Conservation (phyloP, 1,140 invertebrate species). For the Brachionus angularis region DNA sequence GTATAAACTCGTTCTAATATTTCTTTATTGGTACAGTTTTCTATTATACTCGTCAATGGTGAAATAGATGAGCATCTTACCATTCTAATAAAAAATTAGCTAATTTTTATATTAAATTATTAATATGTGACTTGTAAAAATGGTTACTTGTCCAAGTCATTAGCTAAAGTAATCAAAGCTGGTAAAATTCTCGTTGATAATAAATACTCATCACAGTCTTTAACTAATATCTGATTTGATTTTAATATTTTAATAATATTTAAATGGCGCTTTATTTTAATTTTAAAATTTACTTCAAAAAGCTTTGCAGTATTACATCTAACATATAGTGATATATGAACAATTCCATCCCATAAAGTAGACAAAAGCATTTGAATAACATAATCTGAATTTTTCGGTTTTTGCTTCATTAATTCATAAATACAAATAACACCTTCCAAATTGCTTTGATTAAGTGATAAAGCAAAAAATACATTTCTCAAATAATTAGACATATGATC, state of each 20-base stretch:
- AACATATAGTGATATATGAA: slow-evolving; percentile 65
- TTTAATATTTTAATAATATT: too few relatives aligned
- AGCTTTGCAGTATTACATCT: slow-evolving; percentile 63
- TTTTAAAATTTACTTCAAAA: slow-evolving; percentile 60
- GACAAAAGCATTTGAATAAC: slow-evolving; percentile 63
- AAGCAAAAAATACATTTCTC: slow-evolving; percentile 39
- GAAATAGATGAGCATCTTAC: slow-evolving; percentile 17
- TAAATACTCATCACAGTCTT: slow-evolving; percentile 62
- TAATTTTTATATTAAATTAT: slow-evolving; percentile 5
- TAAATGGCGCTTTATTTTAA: too few relatives aligned
- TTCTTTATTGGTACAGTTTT: slow-evolving; percentile 50
- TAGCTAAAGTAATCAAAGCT: slow-evolving; percentile 68
- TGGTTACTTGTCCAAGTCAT: slow-evolving; percentile 66
- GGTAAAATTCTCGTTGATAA: slow-evolving; percentile 65
- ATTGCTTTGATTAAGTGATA: slow-evolving; percentile 25
- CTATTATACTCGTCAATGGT: slow-evolving; percentile 1
- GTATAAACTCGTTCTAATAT: slow-evolving; percentile 68
- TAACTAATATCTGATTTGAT: slow-evolving; percentile 59
- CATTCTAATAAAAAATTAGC: slow-evolving; percentile 45
- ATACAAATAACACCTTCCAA: slow-evolving; percentile 26
- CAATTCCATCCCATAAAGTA: slow-evolving; percentile 69
- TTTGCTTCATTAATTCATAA: slow-evolving; percentile 42
- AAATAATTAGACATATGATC: slow-evolving; percentile 33
- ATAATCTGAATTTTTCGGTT: slow-evolving; percentile 48
- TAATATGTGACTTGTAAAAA: background rate